phyloP scores from a whole-genome alignment of 2,797 vertebrate species.

The Cossypha dichroa region DNA sequence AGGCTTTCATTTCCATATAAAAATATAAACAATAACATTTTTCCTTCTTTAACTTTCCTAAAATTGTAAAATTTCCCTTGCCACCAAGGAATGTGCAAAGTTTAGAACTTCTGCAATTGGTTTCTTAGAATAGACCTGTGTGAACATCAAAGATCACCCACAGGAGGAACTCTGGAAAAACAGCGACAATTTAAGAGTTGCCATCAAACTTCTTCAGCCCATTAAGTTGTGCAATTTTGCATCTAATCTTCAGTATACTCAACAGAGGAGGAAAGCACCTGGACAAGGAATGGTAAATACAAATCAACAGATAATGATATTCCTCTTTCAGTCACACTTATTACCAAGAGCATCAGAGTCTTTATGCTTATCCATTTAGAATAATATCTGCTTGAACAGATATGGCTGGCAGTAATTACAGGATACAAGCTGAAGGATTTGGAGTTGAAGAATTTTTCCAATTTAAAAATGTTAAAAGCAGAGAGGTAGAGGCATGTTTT shows the following conservation, averaged over 20 bases:
- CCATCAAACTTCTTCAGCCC: constrained; percentile 55
- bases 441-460: not conserved
- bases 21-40: not conserved
- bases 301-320: not conserved
- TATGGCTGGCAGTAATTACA: not conserved
- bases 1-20: not conserved
- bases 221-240: constrained; percentile 54
- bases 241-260: constrained; percentile 8
- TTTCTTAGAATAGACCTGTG: not conserved
- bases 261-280: constrained; percentile 26
- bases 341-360: not conserved
- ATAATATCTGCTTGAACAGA: not conserved
- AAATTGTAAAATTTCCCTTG: not conserved
- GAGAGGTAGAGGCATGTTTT: not conserved
- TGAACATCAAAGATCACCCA: not conserved
- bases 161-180: constrained; percentile 33
- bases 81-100: not conserved
- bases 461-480: not conserved
- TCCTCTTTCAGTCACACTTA: not conserved
- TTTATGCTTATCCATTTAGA: constrained; percentile 20
- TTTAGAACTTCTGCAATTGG: not conserved
- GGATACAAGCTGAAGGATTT: not conserved
- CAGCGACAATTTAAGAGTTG: constrained; percentile 47
- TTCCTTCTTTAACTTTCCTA: not conserved
- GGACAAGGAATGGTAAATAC: not conserved